Evolutionary conservation across 2,113 vertebrate species (phyloP).

Genomic region (Anguilla japonica): DNA sequence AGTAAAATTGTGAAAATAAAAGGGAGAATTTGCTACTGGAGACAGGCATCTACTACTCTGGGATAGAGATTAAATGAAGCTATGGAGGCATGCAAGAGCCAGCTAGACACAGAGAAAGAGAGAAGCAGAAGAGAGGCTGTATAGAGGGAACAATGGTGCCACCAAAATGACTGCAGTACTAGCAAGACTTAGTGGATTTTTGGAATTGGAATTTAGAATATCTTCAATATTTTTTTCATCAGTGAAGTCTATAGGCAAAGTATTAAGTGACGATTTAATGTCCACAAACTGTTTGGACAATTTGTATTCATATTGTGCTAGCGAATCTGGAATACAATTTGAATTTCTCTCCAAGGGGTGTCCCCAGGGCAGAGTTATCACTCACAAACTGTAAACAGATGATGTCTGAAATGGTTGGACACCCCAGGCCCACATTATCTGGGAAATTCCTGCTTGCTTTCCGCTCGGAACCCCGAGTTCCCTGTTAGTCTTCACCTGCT

Average conservation of each 20-base stretch:
- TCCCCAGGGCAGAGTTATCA: background rate
- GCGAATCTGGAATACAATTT: background rate
- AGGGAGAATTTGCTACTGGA: background rate
- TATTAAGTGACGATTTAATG: background rate
- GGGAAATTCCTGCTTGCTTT: background rate
- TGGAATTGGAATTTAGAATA: background rate
- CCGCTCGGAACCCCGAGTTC: background rate
- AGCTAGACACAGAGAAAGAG: conserved; percentile 22
- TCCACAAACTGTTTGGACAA: background rate
- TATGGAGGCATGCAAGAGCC: conserved; percentile 20
- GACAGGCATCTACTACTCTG: conserved; percentile 16
- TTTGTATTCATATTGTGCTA: background rate
- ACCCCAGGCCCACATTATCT: background rate
- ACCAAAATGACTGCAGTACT: background rate
- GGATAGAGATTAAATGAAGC: background rate
- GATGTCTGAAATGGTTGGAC: background rate
- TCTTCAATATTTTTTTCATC: background rate
- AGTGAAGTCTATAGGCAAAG: background rate
- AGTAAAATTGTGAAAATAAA: background rate
- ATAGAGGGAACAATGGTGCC: conserved; percentile 1
- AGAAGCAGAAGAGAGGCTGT: conserved; percentile 3
- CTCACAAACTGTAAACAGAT: background rate
- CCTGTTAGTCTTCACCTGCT: background rate
- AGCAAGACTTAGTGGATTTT: background rate
- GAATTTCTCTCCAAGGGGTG: background rate